These are phyloP conservation scores for Ceratothoa steindachneri DNA, from an alignment of 2,888 invertebrate species.

Conservation along the genomic window DNA sequence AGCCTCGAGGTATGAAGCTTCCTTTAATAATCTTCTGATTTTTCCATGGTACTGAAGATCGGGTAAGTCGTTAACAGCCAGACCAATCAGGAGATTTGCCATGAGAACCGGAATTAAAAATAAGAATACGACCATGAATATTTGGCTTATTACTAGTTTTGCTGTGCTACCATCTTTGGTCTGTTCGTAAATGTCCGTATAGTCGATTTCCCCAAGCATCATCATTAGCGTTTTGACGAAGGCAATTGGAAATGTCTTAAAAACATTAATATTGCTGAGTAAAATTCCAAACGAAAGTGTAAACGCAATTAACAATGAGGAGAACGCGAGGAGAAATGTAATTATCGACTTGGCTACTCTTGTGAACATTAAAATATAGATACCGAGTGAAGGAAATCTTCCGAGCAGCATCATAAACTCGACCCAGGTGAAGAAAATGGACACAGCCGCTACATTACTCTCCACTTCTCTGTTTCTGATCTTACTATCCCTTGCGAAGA, in stretches of 20 bases:
- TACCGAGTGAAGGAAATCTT: slow-evolving; percentile 60
- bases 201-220: slow-evolving; percentile 63
- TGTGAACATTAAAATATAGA: slow-evolving; percentile 63
- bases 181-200: slow-evolving; percentile 56
- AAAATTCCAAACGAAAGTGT: slow-evolving; percentile 60
- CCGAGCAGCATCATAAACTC: slow-evolving; percentile 61
- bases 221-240: slow-evolving; percentile 61
- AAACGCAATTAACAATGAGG: slow-evolving; percentile 59
- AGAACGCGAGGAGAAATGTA: slow-evolving; percentile 56
- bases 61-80: slow-evolving; percentile 62
- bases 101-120: slow-evolving; percentile 60
- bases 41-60: slow-evolving; percentile 60
- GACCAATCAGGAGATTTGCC: slow-evolving; percentile 62
- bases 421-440: slow-evolving; percentile 59
- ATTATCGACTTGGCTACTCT: slow-evolving; percentile 60
- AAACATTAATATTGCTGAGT: slow-evolving; percentile 58
- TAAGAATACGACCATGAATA: slow-evolving; percentile 59
- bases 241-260: slow-evolving; percentile 58
- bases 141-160: slow-evolving; percentile 51
- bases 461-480: slow-evolving; percentile 15
- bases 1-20: slow-evolving; percentile 52
- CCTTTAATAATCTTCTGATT: slow-evolving; percentile 59
- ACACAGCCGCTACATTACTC: slow-evolving; percentile 57
- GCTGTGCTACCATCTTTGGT: not conserved
- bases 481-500: slow-evolving; percentile 50